phyloP scores from a whole-genome alignment of 2,888 invertebrate genomes.

The Drosophila histrio region DNA sequence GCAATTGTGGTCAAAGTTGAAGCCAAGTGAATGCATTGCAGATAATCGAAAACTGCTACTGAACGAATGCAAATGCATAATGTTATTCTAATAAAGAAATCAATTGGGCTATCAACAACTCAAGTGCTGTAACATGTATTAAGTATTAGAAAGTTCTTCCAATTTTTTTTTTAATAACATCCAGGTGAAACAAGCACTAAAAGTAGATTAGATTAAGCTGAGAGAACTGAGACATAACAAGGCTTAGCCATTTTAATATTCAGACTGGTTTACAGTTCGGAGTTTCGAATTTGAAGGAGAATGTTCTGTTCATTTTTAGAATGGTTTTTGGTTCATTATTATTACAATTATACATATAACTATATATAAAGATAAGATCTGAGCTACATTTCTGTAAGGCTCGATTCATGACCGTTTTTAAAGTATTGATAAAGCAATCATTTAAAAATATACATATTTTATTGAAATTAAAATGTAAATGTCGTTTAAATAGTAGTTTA shows the following conservation, averaged over 20 bases:
- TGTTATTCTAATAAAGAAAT: conserved; percentile 49
- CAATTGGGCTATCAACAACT: conserved; percentile 51
- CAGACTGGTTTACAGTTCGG: no score
- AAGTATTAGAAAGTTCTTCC: conserved; percentile 21
- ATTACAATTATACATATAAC: no score
- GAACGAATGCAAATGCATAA: conserved; percentile 22
- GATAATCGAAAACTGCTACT: conserved; percentile 56
- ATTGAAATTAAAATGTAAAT: no score
- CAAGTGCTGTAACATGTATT: conserved; percentile 45
- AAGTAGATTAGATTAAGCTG: conserved; percentile 6
- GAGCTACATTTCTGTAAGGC: no score
- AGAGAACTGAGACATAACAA: not conserved
- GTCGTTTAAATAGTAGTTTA: no score
- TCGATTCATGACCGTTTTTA: no score
- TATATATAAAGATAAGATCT: no score
- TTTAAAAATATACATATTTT: no score
- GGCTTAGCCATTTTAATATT: not conserved
- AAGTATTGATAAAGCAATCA: no score
- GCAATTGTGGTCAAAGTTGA: conserved; percentile 67
- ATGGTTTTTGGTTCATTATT: no score
- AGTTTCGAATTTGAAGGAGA: not conserved
- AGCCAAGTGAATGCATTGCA: conserved; percentile 46
- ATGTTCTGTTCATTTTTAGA: no score
- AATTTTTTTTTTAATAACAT: not conserved
- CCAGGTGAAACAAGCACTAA: not conserved